Conservation (phyloP, 2,888 invertebrate genomes). For the Phyllotreta striolata region DNA sequence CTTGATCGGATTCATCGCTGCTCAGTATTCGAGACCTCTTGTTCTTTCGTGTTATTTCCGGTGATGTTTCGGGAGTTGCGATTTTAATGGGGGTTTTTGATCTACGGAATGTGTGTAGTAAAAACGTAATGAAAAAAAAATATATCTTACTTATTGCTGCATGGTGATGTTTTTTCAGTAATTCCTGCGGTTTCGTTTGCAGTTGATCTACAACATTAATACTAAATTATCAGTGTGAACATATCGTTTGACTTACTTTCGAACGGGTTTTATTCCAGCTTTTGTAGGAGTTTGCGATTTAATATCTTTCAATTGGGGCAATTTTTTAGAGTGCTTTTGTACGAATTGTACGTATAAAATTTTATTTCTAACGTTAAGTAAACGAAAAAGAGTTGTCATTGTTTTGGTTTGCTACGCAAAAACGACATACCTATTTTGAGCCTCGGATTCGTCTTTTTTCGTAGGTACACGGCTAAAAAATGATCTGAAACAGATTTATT, state of each 20-base stretch:
- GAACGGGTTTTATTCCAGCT: not conserved
- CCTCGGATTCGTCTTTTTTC: conserved; percentile 23
- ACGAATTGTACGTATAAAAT: not conserved
- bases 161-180: not conserved
- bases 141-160: not conserved
- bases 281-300: not conserved
- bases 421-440: conserved; percentile 38
- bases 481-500: conserved; percentile 35
- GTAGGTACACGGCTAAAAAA: conserved; percentile 36
- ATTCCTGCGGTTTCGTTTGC: not conserved
- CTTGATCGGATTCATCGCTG: conserved; percentile 43
- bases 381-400: conserved; percentile 23
- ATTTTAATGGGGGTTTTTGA: conserved; percentile 2
- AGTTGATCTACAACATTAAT: conserved; percentile 7
- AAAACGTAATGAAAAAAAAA: not conserved
- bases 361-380: conserved; percentile 18
- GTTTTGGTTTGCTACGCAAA: conserved; percentile 20
- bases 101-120: not conserved
- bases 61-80: conserved; percentile 3
- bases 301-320: not conserved
- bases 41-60: conserved; percentile 5
- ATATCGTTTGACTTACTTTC: conserved; percentile 7
- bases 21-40: conserved; percentile 41
- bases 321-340: not conserved
- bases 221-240: conserved; percentile 15